Evolutionary conservation across 1,140 invertebrate genomes (phyloP).

Genomic region (Platyscapa corneri): DNA sequence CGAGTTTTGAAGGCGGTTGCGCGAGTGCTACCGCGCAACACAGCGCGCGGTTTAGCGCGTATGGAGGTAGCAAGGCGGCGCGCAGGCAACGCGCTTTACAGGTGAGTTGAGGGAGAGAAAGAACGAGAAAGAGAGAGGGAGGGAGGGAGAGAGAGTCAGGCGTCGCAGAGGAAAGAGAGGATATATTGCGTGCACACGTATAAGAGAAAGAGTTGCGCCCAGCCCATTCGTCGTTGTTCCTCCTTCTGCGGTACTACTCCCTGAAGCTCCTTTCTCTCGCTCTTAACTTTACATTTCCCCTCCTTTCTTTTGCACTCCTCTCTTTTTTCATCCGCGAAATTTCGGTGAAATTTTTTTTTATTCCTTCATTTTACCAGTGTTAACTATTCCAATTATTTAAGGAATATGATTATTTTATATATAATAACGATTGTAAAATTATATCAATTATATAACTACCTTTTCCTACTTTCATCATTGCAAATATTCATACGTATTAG

Average conservation of each 20-base stretch:
- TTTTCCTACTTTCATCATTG: no score
- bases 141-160: slow-evolving; percentile 3
- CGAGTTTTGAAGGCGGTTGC: slow-evolving; percentile 43
- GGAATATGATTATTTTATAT: no score
- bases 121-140: slow-evolving; percentile 21
- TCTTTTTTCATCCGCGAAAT: background rate
- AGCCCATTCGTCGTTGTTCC: slow-evolving; percentile 43
- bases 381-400: background rate
- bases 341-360: background rate
- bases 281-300: background rate
- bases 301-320: background rate
- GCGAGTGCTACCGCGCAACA: slow-evolving; percentile 23
- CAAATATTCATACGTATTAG: no score
- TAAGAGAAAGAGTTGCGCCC: slow-evolving; percentile 54
- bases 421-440: no score
- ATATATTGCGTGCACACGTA: slow-evolving; percentile 53
- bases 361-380: background rate
- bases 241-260: slow-evolving; percentile 26
- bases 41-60: background rate
- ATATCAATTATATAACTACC: no score
- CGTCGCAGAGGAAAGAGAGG: slow-evolving; percentile 22
- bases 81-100: background rate
- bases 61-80: slow-evolving; percentile 27
- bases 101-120: background rate
- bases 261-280: slow-evolving; percentile 32